These are phyloP conservation scores for Penaeus indicus DNA, from an alignment of 1,140 invertebrate genomes.

Conservation along the genomic window DNA sequence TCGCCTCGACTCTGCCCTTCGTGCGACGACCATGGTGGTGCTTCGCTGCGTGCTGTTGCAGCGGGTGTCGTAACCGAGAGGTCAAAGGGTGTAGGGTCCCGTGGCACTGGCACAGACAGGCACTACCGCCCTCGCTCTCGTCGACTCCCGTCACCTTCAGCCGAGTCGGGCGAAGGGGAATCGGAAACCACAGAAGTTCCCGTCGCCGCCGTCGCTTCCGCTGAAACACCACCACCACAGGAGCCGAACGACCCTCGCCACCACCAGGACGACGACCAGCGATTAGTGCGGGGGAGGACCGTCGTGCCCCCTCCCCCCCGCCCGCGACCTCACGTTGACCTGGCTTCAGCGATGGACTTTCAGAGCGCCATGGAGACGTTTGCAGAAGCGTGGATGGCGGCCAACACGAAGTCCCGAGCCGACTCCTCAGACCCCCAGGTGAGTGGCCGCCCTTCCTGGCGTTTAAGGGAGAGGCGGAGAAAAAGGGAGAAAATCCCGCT, in stretches of 20 bases:
- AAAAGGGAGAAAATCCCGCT: not conserved
- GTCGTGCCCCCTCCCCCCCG: constrained; percentile 5
- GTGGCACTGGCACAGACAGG: too few species aligned
- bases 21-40: not conserved
- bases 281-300: constrained; percentile 23
- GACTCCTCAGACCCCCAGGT: constrained; percentile 69
- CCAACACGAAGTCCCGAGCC: constrained; percentile 81
- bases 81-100: not conserved
- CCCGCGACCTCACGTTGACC: not conserved
- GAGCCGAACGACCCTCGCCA: too few species aligned
- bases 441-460: constrained; percentile 47
- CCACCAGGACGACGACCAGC: not conserved
- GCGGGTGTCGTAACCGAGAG: not conserved
- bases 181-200: not conserved
- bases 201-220: constrained; percentile 22
- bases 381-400: constrained; percentile 95
- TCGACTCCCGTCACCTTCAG: not conserved
- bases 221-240: too few species aligned
- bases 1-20: not conserved
- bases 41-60: not conserved
- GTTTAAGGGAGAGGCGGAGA: not conserved
- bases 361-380: constrained; percentile 97
- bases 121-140: not conserved
- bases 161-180: not conserved
- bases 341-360: constrained; percentile 83